phyloP scores from a whole-genome alignment of 2,797 vertebrate species.

The Phataginus tricuspis region DNA sequence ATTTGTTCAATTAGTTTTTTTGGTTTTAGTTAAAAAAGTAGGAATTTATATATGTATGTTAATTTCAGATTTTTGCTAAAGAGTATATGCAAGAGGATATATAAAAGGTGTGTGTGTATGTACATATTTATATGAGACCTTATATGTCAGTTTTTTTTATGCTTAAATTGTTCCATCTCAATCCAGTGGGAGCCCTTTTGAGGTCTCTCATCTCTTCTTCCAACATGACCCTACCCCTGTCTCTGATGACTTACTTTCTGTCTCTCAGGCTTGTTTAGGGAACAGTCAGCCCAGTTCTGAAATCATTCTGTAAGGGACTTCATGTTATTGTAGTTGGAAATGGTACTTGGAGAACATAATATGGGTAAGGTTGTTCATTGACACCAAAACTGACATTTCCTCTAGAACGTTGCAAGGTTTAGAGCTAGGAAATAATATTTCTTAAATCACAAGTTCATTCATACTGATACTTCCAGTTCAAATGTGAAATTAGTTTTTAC shows the following conservation, averaged over 20 bases:
- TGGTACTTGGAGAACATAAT: background rate
- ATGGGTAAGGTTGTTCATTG: background rate
- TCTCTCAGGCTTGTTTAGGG: background rate
- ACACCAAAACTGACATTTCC: background rate
- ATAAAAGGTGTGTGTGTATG: no score
- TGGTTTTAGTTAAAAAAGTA: background rate
- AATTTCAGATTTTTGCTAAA: background rate
- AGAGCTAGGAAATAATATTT: background rate
- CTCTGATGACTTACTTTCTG: background rate
- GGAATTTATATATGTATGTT: background rate
- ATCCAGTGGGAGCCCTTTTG: background rate
- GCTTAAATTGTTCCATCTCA: background rate
- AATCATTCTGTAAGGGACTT: background rate
- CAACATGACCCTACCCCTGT: fast-evolving
- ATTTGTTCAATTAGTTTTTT: background rate
- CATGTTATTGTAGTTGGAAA: background rate
- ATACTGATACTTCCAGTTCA: background rate
- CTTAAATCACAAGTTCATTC: background rate
- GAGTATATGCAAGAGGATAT: no score
- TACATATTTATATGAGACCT: no score
- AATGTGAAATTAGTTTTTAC: background rate
- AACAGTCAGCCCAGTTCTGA: background rate
- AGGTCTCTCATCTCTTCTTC: background rate
- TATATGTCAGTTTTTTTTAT: background rate
- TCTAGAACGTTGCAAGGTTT: background rate